Base-by-base conservation (phyloP, 2,113 vertebrate genomes). In the Meriones unguiculatus region DNA sequence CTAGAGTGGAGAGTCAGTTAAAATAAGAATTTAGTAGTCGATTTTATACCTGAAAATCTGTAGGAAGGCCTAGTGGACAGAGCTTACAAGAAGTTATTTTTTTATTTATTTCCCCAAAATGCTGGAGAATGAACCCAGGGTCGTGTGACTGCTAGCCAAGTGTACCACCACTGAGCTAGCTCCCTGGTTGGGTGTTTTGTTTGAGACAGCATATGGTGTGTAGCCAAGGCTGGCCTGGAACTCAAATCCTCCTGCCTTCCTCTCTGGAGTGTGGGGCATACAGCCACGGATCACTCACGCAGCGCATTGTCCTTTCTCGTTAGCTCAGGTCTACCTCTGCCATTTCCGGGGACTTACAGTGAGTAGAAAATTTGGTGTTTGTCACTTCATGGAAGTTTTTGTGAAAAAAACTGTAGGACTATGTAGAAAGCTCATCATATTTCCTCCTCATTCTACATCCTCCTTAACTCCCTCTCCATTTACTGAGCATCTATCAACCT, bases 331-430 rank as follows among this genome's bases (percentile, higher is more conserved):
- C 69, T 35, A 93, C 3, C 20, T 93, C 65, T 82, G 38, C 15
- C 73, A 72, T 78, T 65, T 89, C 77, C 76, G 62, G 89, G 75
- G 78, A n/a, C 52, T 92, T 35, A 72, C 3, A n/a, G 30, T 46
- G 35, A 86, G 52, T 11, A 86, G 54, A 87, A 87, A 96, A 64
- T 12, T 64, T 95, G 50, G n/a, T 32, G 89, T 93, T 65, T 76
- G 52, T 77, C 20, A 82, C 84, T 95, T 94, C 75, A 38, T 92
- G 38, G 38, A 97, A 93, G n/a, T 84, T 84, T 95, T 62, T 93
- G 28, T 93, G 46, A 46, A 46, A 46, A 46, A 46, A 20, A 92
- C 3, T 6, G 28, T 46, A 67, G 28, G 2, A 90, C 73, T 75
- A 17, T 80, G 30, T 13, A 20, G 38, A 90, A 11, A 87, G 22